phyloP scores from a whole-genome alignment of 2,888 invertebrate species.

The Invenusta paracnida region DNA sequence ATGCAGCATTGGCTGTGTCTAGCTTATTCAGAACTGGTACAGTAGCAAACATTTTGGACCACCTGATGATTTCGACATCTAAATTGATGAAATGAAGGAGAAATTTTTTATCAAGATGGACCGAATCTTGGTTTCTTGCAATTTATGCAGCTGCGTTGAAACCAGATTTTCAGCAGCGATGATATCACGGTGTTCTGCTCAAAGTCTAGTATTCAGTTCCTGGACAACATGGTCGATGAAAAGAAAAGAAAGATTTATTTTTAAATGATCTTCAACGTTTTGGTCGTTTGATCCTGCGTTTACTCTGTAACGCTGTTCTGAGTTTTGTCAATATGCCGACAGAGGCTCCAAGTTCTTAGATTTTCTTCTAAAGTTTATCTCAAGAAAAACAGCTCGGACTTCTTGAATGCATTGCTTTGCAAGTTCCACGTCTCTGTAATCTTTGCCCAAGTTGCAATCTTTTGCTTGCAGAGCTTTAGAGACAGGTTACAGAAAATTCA shows the following conservation, averaged over 20 bases:
- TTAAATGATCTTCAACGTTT: background rate
- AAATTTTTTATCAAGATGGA: background rate
- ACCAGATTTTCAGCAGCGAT: background rate
- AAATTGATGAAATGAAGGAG: background rate
- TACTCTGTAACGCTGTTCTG: background rate
- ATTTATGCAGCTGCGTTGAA: background rate
- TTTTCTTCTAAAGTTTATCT: background rate
- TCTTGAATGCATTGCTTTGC: background rate
- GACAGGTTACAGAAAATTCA: too few relatives aligned
- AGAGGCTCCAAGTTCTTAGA: background rate
- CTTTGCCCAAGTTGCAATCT: background rate
- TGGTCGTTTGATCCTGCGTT: background rate
- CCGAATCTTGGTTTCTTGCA: background rate
- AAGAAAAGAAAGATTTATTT: background rate
- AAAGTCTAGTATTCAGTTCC: background rate
- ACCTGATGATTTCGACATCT: background rate
- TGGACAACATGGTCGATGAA: background rate
- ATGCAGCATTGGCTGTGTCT: background rate
- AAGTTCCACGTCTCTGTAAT: background rate
- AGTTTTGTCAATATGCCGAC: too few relatives aligned
- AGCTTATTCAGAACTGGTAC: background rate
- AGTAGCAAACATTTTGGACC: background rate
- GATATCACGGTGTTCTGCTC: background rate
- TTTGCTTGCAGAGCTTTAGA: background rate
- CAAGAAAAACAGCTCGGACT: background rate